Evolutionary conservation across 2,888 invertebrate species (phyloP).

Genomic region (Mechanitis mazaeus): DNA sequence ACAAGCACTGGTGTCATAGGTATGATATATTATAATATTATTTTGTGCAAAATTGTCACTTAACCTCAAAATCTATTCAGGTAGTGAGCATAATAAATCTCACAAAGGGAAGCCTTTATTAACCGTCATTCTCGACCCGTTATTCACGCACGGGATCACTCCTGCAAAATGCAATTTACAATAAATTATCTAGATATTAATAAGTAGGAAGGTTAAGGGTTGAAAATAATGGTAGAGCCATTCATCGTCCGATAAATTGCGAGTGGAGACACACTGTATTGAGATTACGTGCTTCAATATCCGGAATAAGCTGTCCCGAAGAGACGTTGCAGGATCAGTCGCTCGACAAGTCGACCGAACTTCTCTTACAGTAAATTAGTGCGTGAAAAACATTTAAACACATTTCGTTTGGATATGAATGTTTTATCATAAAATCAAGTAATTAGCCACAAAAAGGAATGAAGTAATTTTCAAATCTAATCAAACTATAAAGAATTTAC

Average conservation of each 20-base stretch:
- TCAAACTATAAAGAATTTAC: slow-evolving; percentile 30
- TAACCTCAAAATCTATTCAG: slow-evolving; percentile 19
- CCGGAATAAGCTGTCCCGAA: slow-evolving; percentile 55
- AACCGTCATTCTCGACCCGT: slow-evolving; percentile 32
- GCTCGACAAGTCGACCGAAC: slow-evolving; percentile 27
- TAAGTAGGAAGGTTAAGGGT: slow-evolving; percentile 73
- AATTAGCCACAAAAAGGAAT: slow-evolving; percentile 37
- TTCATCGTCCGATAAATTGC: slow-evolving; percentile 75
- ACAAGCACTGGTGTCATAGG: not conserved
- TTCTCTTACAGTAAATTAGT: slow-evolving; percentile 38
- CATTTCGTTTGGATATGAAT: slow-evolving; percentile 39
- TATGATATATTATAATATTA: not conserved
- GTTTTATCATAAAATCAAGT: slow-evolving; percentile 39
- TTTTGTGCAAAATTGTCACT: slow-evolving; percentile 11
- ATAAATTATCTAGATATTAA: slow-evolving; percentile 77
- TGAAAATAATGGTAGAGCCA: slow-evolving; percentile 68
- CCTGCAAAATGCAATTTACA: slow-evolving; percentile 73
- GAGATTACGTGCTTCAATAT: slow-evolving; percentile 77
- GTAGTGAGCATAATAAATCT: slow-evolving; percentile 24
- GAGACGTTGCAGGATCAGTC: slow-evolving; percentile 32
- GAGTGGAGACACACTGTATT: slow-evolving; percentile 69
- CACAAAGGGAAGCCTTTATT: slow-evolving; percentile 27
- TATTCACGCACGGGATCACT: slow-evolving; percentile 60
- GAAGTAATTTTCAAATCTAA: slow-evolving; percentile 39
- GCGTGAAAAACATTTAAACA: slow-evolving; percentile 43